A percentile compares a stretch with the other conserved stretches of the same genome.
Evolutionary conservation across 2,888 invertebrate genomes (phyloP).

Genomic region (Melipona bicolor): DNA sequence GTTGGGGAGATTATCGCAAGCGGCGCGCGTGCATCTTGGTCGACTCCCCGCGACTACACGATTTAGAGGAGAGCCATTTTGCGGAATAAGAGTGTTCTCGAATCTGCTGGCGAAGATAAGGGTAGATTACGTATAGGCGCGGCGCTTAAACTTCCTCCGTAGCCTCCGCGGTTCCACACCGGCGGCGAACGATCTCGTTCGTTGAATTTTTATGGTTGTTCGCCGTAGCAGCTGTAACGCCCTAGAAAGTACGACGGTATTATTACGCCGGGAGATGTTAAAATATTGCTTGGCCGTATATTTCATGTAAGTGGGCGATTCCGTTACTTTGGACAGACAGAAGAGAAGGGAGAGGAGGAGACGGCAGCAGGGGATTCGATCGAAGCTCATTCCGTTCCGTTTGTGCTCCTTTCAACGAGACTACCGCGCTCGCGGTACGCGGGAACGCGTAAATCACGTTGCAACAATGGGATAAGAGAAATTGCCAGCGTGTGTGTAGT

Average conservation of each 20-base stretch:
- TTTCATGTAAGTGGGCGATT: slow-evolving; percentile 68
- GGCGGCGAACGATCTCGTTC: slow-evolving; percentile 60
- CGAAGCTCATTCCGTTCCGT: slow-evolving; percentile 56
- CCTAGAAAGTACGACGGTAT: slow-evolving; percentile 65
- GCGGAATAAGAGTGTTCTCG: slow-evolving; percentile 48
- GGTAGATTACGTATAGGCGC: slow-evolving; percentile 62
- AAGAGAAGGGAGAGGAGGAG: not conserved
- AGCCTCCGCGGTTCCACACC: slow-evolving; percentile 54
- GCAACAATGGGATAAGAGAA: slow-evolving; percentile 15
- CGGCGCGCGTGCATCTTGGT: not conserved
- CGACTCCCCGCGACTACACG: slow-evolving; percentile 31
- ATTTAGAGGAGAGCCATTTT: slow-evolving; percentile 51
- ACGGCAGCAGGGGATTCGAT: slow-evolving; percentile 24
- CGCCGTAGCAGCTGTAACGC: slow-evolving; percentile 68
- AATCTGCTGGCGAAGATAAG: slow-evolving; percentile 64
- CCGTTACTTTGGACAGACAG: slow-evolving; percentile 45
- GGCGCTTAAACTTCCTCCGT: slow-evolving; percentile 62
- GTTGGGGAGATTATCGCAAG: slow-evolving; percentile 26
- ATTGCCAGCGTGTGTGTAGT: slow-evolving; percentile 1
- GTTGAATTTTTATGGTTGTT: slow-evolving; percentile 73
- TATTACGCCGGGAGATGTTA: slow-evolving; percentile 69
- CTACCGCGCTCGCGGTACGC: not conserved
- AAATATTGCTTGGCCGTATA: slow-evolving; percentile 70
- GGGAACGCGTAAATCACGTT: not conserved
- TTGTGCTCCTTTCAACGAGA: slow-evolving; percentile 35